A percentile compares a stretch with the other conserved stretches of the same genome.
These are phyloP conservation scores for Monodelphis domestica DNA, from an alignment of 2,797 vertebrate species.

Conservation along the genomic window DNA sequence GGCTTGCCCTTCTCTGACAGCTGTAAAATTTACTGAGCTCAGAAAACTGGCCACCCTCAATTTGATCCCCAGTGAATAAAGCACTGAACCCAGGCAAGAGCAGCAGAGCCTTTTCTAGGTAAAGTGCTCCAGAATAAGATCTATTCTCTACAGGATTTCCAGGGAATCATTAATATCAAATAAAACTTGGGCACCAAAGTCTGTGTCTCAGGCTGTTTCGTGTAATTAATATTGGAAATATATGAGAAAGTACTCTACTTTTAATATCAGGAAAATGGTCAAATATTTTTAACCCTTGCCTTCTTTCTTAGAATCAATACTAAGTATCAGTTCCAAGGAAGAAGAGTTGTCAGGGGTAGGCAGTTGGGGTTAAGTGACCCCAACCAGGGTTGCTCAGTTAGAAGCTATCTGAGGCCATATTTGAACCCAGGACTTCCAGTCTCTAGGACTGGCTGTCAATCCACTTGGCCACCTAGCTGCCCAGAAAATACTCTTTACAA, in stretches of 20 bases:
- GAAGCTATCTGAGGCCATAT: too few species aligned
- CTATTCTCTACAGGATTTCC: slow-evolving; percentile 11
- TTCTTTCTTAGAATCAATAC: too few species aligned
- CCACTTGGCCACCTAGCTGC: too few species aligned
- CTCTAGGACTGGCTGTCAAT: too few species aligned
- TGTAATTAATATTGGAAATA: slow-evolving; percentile 35
- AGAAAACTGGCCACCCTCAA: slow-evolving; percentile 42
- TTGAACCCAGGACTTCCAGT: too few species aligned
- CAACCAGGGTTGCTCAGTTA: too few species aligned
- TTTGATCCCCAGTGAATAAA: slow-evolving; percentile 57
- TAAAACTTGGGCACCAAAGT: slow-evolving; percentile 44
- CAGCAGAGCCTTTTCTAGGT: slow-evolving; percentile 7
- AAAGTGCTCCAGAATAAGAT: slow-evolving; percentile 22
- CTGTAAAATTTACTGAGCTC: slow-evolving; percentile 62
- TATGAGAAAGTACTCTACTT: slow-evolving; percentile 14
- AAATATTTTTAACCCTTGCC: too few species aligned
- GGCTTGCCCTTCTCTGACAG: slow-evolving; percentile 42
- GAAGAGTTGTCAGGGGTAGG: too few species aligned
- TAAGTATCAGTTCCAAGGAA: too few species aligned
- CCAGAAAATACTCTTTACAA: not conserved
- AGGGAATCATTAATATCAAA: slow-evolving; percentile 22
- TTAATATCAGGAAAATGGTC: not conserved
- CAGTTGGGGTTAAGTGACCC: too few species aligned
- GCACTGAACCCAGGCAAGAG: not conserved
- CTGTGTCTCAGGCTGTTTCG: slow-evolving; percentile 37